A percentile compares a stretch with the other conserved stretches of the same genome.
These are phyloP conservation scores for Synergus gifuensis DNA, from an alignment of 2,888 invertebrate species.

Conservation along the genomic window DNA sequence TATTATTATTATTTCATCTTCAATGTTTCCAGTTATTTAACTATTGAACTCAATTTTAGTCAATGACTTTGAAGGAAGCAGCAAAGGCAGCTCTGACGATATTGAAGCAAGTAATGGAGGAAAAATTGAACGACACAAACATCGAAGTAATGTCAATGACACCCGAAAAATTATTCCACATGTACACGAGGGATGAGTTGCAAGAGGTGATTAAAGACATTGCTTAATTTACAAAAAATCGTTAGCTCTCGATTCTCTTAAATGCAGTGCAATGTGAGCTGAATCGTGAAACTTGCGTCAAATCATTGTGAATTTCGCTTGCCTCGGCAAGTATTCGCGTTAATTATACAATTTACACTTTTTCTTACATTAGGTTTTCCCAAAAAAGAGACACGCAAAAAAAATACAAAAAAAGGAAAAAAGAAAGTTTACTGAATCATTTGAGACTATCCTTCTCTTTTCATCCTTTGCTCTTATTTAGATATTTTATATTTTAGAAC, in stretches of 20 bases:
- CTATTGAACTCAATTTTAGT: slow-evolving; percentile 78
- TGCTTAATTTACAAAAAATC: slow-evolving; percentile 78
- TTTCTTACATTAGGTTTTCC: slow-evolving; percentile 33
- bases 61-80: slow-evolving; percentile 96
- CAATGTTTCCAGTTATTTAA: too few species aligned
- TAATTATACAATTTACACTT: slow-evolving; percentile 27
- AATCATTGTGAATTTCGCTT: slow-evolving; percentile 29
- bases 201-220: slow-evolving; percentile 92
- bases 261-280: background rate
- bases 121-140: slow-evolving; percentile 97
- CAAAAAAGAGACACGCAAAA: background rate
- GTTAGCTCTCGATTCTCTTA: background rate
- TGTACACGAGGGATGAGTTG: slow-evolving; percentile 93
- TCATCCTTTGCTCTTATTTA: background rate
- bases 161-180: slow-evolving; percentile 89
- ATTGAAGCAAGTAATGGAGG: slow-evolving; percentile 99
- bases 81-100: slow-evolving; percentile 94
- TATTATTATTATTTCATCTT: background rate
- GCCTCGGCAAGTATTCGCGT: background rate
- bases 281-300: slow-evolving; percentile 13
- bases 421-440: background rate
- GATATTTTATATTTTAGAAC: background rate
- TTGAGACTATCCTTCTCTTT: slow-evolving; percentile 11
- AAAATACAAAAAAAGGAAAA: slow-evolving; percentile 36
- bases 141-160: slow-evolving; percentile 98